phyloP scores from a whole-genome alignment of 2,888 invertebrate genomes.

The Meiosimyza platycephala region DNA sequence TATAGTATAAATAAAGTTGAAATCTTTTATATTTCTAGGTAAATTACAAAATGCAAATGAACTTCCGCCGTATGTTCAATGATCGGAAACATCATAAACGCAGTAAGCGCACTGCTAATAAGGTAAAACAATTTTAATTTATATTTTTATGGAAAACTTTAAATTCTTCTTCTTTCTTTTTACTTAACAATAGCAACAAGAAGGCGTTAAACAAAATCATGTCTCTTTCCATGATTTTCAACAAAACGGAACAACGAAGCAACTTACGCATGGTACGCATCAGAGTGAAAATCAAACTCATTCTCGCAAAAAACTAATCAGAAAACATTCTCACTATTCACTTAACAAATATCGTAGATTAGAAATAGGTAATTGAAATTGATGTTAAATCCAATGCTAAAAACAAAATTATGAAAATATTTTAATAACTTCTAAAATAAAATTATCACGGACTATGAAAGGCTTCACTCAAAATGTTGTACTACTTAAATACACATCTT shows the following conservation, averaged over 20 bases:
- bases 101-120: conserved; percentile 82
- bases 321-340: conserved; percentile 68
- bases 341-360: conserved; percentile 69
- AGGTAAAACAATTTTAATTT: conserved; percentile 69
- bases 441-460: too few species aligned
- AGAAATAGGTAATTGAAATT: conserved; percentile 67
- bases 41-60: conserved; percentile 91
- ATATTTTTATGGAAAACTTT: conserved; percentile 43
- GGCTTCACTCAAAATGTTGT: too few species aligned
- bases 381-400: conserved; percentile 44
- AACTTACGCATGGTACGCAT: conserved; percentile 84
- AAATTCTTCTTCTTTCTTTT: too few species aligned
- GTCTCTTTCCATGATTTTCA: conserved; percentile 91
- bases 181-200: conserved; percentile 70
- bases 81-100: conserved; percentile 88
- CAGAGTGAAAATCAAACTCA: conserved; percentile 70
- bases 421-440: conserved; percentile 25
- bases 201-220: conserved; percentile 84
- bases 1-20: too few species aligned
- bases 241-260: conserved; percentile 89
- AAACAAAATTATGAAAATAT: conserved; percentile 8
- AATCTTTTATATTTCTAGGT: conserved; percentile 63
- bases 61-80: conserved; percentile 86
- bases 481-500: too few species aligned
- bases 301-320: conserved; percentile 72